Evolutionary conservation across 2,113 vertebrate species (phyloP).

Genomic region (Daphoenositta chrysoptera): DNA sequence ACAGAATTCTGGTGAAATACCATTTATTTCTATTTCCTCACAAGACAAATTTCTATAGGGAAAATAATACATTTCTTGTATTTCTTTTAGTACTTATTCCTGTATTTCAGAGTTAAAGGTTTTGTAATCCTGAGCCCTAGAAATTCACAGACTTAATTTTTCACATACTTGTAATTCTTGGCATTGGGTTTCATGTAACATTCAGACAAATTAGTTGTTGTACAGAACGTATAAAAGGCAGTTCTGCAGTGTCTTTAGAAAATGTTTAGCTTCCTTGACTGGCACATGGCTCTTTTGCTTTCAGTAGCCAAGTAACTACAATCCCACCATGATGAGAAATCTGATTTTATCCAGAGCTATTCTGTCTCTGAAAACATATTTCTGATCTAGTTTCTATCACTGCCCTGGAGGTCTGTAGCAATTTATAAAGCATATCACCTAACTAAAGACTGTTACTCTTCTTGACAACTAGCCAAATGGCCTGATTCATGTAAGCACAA

Average conservation of each 20-base stretch:
- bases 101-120: not conserved
- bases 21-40: not conserved
- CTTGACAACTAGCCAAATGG: not conserved
- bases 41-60: not conserved
- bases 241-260: not conserved
- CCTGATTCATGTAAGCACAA: not conserved
- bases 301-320: not conserved
- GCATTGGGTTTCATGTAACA: not conserved
- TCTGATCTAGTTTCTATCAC: not conserved
- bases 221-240: not conserved
- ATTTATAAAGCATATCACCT: not conserved
- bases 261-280: not conserved
- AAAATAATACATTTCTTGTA: not conserved
- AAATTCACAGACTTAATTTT: not conserved
- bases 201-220: not conserved
- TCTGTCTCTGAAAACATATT: not conserved
- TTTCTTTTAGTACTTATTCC: not conserved
- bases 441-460: not conserved
- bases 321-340: not conserved
- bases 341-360: not conserved
- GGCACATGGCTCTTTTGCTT: not conserved
- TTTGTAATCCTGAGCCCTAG: not conserved
- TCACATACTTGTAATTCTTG: not conserved
- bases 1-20: not conserved
- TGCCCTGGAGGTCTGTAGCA: not conserved